phyloP scores from a whole-genome alignment of 2,888 invertebrate species.

The Gastracanthus pulcherrimus region DNA sequence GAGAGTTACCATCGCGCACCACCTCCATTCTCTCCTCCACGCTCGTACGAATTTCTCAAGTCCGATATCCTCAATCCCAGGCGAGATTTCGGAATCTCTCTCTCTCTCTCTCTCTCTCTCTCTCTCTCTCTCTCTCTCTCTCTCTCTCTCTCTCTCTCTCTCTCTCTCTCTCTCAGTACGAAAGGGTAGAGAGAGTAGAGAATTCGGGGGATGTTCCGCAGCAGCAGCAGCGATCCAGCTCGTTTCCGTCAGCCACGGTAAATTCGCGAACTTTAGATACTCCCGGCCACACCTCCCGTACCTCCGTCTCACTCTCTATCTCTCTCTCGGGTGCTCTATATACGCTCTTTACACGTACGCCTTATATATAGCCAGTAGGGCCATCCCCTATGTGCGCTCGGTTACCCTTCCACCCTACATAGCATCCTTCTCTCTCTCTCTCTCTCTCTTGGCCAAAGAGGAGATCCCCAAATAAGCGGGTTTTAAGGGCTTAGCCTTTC shows the following conservation, averaged over 20 bases:
- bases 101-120: background rate
- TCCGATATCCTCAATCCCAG: constrained; percentile 55
- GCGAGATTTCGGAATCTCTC: constrained; percentile 56
- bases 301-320: background rate
- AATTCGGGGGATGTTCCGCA: constrained; percentile 43
- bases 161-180: too few relatives aligned
- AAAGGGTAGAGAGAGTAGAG: constrained; percentile 13
- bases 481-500: constrained; percentile 69
- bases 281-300: constrained; percentile 55
- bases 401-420: constrained; percentile 59
- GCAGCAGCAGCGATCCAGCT: constrained; percentile 47
- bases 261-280: constrained; percentile 70
- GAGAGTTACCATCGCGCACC: constrained; percentile 6
- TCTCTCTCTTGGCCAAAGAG: constrained; percentile 56
- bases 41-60: constrained; percentile 44
- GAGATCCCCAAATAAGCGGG: constrained; percentile 69
- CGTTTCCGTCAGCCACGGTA: constrained; percentile 59
- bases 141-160: too few relatives aligned
- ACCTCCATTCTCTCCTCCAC: background rate
- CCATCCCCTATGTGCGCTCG: constrained; percentile 29
- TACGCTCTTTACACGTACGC: background rate
- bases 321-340: background rate
- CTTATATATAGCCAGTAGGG: background rate
- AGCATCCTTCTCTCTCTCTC: constrained; percentile 48
- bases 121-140: background rate